Evolutionary conservation across 2,113 vertebrate genomes (phyloP).

Genomic region (Dicrurus megarhynchus): DNA sequence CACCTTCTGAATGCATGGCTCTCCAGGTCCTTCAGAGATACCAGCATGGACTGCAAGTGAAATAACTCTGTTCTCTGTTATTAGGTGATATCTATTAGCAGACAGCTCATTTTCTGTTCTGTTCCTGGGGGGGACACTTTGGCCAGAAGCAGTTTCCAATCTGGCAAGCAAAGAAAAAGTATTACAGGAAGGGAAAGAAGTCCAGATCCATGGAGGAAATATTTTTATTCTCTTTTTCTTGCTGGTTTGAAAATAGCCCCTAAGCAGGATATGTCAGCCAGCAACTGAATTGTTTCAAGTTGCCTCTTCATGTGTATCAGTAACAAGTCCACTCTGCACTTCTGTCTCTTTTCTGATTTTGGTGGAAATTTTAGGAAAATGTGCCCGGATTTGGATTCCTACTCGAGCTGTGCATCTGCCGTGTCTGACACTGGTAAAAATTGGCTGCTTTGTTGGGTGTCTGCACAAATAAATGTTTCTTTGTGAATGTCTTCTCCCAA

Average conservation of each 20-base stretch:
- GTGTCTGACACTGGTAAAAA: not conserved
- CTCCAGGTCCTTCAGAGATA: not conserved
- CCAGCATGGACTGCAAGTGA: not conserved
- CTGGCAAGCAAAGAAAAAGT: not conserved
- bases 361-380: not conserved
- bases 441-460: not conserved
- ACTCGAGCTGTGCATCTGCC: not conserved
- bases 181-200: slow-evolving; percentile 10
- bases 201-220: slow-evolving; percentile 21
- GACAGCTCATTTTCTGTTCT: slow-evolving; percentile 15
- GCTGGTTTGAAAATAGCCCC: not conserved
- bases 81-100: slow-evolving; percentile 26
- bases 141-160: slow-evolving; percentile 31
- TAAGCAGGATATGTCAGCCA: not conserved
- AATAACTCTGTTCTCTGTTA: not conserved
- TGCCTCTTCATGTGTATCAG: not conserved
- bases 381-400: not conserved
- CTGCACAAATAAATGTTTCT: not conserved
- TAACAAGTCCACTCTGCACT: not conserved
- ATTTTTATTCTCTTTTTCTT: slow-evolving; percentile 28
- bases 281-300: not conserved
- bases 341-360: not conserved
- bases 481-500: not conserved
- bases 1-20: not conserved
- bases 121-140: not conserved